phyloP scores from a whole-genome alignment of 2,888 invertebrate species.

The Bugula neritina region DNA sequence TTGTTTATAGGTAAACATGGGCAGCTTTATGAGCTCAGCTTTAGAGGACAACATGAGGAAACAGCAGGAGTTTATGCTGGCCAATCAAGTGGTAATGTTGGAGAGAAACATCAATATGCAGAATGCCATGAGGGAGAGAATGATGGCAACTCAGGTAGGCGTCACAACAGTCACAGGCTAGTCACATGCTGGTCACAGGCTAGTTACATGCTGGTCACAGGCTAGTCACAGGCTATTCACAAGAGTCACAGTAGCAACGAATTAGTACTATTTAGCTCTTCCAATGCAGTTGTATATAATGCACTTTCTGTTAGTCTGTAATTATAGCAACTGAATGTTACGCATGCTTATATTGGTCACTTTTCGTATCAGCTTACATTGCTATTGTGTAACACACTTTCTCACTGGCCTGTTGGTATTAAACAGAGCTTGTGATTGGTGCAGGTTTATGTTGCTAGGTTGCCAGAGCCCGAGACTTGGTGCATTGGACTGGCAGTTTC shows the following conservation, averaged over 20 bases:
- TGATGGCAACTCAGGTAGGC: constrained; percentile 62
- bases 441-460: too few relatives aligned
- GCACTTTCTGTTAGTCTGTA: too few relatives aligned
- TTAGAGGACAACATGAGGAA: constrained; percentile 66
- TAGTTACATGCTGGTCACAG: not conserved
- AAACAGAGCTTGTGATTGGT: too few relatives aligned
- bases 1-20: too few relatives aligned
- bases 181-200: not conserved
- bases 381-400: too few relatives aligned
- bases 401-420: too few relatives aligned
- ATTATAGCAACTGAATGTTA: too few relatives aligned
- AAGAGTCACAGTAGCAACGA: too few relatives aligned
- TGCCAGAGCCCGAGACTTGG: constrained; percentile 65
- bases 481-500: constrained; percentile 68
- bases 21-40: constrained; percentile 59
- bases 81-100: constrained; percentile 66
- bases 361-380: too few relatives aligned
- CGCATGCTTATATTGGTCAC: too few relatives aligned
- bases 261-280: too few relatives aligned
- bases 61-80: constrained; percentile 66
- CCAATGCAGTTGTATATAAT: too few relatives aligned
- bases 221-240: not conserved
- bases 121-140: constrained; percentile 70
- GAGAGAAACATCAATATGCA: constrained; percentile 75
- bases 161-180: not conserved